Base-by-base conservation (phyloP, 2,113 vertebrate genomes). In the Alethe castanea region DNA sequence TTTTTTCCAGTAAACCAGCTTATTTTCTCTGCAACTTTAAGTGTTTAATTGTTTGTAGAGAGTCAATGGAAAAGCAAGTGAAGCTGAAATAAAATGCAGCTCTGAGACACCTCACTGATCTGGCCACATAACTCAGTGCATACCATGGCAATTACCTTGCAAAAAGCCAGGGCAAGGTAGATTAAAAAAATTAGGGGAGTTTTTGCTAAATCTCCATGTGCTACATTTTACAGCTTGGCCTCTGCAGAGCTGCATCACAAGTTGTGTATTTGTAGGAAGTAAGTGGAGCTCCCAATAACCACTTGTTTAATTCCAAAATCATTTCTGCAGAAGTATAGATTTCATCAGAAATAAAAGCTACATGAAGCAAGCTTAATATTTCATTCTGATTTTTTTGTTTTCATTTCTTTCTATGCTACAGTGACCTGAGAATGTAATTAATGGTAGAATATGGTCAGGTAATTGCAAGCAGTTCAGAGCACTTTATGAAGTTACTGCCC, bases 141-240 rank as follows among this genome's bases (percentile, higher is more conserved):
- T 19, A 5, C 23, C 50, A 35, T 1, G 40, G 25, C 50, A 73
- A 60, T 61, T 66, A 36, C 2, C 15, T 77, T 69, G 10, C 64
- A 70, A 78, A 79, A 52, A 45, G 12, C 45, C 6, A 18, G 17
- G 15, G 5, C 19, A 26, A 33, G 5, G 16, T 23, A 48, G 5
- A 2, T 29, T 6, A 3, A 61, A 62, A 50, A 64, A 25, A 7
- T 19, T 53, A 19, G 5, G 28, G 17, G 2, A 13, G 2, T 4
- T 47, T 52, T 22, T 72, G 4, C 11, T 54, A 56, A 36, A 22
- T 38, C 22, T 66, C 5, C 24, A 13, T 19, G 12, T 44, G 86
- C 61, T 31, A 77, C 19, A 26, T 45, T 53, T 81, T 59, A 50
- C 38, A 83, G 5, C 15, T 50, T 61, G 11, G 28, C 36, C 40